Conservation (phyloP, 2,888 invertebrate genomes). For the Aporophyla nigra region DNA sequence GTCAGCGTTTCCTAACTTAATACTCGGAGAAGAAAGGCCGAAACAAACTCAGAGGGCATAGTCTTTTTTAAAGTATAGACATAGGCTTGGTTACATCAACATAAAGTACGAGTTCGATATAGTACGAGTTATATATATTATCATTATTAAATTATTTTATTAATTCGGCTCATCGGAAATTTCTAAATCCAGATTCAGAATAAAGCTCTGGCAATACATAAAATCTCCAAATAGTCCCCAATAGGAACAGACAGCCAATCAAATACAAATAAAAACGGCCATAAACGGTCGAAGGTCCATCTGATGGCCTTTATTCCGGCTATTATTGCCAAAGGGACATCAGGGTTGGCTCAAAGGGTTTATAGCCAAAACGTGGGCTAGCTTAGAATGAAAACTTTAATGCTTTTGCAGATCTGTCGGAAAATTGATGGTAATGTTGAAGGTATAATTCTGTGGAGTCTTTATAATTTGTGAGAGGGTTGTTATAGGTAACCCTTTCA, state of each 20-base stretch:
- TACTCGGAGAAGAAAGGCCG: too few species aligned
- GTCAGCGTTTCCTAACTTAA: too few species aligned
- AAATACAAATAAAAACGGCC: constrained; percentile 37
- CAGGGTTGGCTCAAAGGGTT: constrained; percentile 26
- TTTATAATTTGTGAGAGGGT: background rate
- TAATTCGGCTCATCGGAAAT: background rate
- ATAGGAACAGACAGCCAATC: constrained; percentile 40
- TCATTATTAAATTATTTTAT: background rate
- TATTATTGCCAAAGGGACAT: constrained; percentile 35
- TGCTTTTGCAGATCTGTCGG: constrained; percentile 15
- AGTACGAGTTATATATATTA: too few species aligned
- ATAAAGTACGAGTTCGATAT: too few species aligned
- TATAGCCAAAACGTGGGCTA: constrained; percentile 40
- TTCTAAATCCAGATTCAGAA: background rate
- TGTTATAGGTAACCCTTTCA: background rate
- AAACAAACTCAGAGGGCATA: too few species aligned
- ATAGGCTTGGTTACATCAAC: too few species aligned
- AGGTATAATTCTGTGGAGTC: constrained; percentile 1
- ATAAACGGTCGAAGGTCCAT: constrained; percentile 13
- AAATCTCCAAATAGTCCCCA: constrained; percentile 11
- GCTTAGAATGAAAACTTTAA: constrained; percentile 3
- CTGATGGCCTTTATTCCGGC: constrained; percentile 28
- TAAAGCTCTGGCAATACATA: background rate
- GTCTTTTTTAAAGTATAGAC: too few species aligned
- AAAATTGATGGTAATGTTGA: background rate